These are phyloP conservation scores for Leptoteleia sp. DNA, from an alignment of 1,140 invertebrate genomes.

Conservation along the genomic window DNA sequence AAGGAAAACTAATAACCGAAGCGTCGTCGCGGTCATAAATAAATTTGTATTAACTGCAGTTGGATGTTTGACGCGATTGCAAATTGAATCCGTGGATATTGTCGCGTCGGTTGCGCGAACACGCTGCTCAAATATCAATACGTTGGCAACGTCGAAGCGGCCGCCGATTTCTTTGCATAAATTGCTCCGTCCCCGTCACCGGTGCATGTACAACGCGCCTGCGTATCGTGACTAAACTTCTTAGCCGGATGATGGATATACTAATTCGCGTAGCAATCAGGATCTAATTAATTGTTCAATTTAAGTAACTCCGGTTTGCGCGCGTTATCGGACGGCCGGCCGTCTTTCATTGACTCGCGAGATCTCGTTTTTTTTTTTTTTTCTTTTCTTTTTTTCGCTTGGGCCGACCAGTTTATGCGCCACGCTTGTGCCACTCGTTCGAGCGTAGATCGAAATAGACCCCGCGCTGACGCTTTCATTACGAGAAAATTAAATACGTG, in stretches of 20 bases:
- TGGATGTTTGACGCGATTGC: constrained; percentile 49
- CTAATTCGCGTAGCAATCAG: constrained; percentile 45
- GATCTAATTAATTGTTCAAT: constrained; percentile 60
- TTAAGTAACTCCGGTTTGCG: constrained; percentile 30
- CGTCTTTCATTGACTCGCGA: constrained; percentile 19
- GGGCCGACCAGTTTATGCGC: constrained; percentile 27
- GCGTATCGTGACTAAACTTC: constrained; percentile 40
- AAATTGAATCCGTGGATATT: constrained; percentile 57
- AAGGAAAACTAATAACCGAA: constrained; percentile 24
- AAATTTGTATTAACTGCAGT: constrained; percentile 40
- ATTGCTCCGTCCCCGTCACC: constrained; percentile 28
- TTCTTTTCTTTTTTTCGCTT: no score
- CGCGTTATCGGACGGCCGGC: constrained; percentile 9
- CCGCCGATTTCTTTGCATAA: constrained; percentile 55
- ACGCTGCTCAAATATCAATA: constrained; percentile 55
- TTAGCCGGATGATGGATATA: constrained; percentile 52
- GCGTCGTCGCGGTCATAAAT: constrained; percentile 31
- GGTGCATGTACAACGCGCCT: constrained; percentile 43
- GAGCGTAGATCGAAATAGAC: constrained; percentile 12
- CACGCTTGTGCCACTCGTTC: constrained; percentile 2
- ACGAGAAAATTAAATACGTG: constrained; percentile 24
- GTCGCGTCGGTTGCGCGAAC: constrained; percentile 42
- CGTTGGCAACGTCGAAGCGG: constrained; percentile 27
- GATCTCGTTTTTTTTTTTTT: constrained; percentile 37
- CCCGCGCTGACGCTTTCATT: constrained; percentile 20